A percentile compares a stretch with the other conserved stretches of the same genome.
These are phyloP conservation scores for Subacronicta megacephala DNA, from an alignment of 2,888 invertebrate species.

Conservation along the genomic window DNA sequence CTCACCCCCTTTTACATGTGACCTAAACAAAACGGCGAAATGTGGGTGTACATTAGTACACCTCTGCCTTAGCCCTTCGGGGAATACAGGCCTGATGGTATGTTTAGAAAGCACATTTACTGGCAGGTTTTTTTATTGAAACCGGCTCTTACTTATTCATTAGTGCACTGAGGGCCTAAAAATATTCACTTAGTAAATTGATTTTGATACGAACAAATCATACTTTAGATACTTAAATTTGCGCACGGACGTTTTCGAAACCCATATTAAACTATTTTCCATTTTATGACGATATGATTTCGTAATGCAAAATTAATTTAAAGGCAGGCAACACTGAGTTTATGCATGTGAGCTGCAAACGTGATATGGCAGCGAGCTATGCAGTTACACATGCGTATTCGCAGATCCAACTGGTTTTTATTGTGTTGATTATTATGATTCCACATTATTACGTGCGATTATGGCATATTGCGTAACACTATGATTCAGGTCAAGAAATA, in stretches of 20 bases:
- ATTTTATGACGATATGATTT: conserved; percentile 6
- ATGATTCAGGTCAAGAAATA: conserved; percentile 24
- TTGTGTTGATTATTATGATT: conserved; percentile 36
- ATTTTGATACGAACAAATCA: too few relatives aligned
- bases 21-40: too few relatives aligned
- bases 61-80: too few relatives aligned
- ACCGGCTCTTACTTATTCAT: too few relatives aligned
- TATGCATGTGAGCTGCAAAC: conserved; percentile 36
- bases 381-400: conserved; percentile 21
- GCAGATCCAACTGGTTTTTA: conserved; percentile 36
- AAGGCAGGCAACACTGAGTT: conserved; percentile 29
- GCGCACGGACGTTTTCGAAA: conserved; percentile 1
- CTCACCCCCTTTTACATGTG: too few relatives aligned
- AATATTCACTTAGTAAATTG: too few relatives aligned
- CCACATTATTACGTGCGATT: conserved; percentile 21
- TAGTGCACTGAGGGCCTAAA: too few relatives aligned
- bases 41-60: too few relatives aligned
- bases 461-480: conserved; percentile 29
- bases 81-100: too few relatives aligned
- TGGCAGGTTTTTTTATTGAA: too few relatives aligned
- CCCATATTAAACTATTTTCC: neutral
- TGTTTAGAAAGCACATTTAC: too few relatives aligned
- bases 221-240: neutral
- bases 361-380: conserved; percentile 29
- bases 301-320: conserved; percentile 38